Conservation (phyloP, 2,888 invertebrate species). For the Philhelius pedissequus region DNA sequence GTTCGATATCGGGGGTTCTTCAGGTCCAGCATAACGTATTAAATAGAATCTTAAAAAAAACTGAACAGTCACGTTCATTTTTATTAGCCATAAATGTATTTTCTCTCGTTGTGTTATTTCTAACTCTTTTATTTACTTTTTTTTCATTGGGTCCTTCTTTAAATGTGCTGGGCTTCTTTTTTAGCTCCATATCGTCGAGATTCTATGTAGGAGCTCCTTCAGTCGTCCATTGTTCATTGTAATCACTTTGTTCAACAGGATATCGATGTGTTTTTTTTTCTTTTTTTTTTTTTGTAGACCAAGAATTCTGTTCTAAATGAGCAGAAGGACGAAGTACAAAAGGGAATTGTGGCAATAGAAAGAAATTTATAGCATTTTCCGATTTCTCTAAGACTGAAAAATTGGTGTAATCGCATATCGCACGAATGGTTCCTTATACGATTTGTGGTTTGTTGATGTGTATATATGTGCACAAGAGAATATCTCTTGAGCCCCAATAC, state of each 20-base stretch:
- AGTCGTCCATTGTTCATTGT: conserved; percentile 50
- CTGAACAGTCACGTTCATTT: conserved; percentile 63
- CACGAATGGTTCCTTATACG: conserved; percentile 28
- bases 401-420: conserved; percentile 62
- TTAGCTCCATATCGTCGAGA: not conserved
- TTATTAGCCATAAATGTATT: conserved; percentile 69
- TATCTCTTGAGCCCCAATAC: not conserved
- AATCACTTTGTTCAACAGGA: conserved; percentile 68
- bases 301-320: not conserved
- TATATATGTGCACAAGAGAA: not conserved
- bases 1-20: conserved; percentile 7
- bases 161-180: not conserved
- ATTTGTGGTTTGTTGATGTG: conserved; percentile 2
- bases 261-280: conserved; percentile 47
- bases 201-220: not conserved
- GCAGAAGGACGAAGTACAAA: not conserved
- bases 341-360: not conserved
- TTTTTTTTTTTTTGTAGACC: not conserved
- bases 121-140: conserved; percentile 65
- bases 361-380: conserved; percentile 62
- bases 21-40: conserved; percentile 2
- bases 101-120: conserved; percentile 24
- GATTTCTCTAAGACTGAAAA: conserved; percentile 58
- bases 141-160: conserved; percentile 36
- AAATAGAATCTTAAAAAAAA: conserved; percentile 47